Percentiles rank a stretch among this genome's conserved stretches.
phyloP scores from a whole-genome alignment of 2,888 invertebrate genomes.

The Callyntrura guangdongensis region DNA sequence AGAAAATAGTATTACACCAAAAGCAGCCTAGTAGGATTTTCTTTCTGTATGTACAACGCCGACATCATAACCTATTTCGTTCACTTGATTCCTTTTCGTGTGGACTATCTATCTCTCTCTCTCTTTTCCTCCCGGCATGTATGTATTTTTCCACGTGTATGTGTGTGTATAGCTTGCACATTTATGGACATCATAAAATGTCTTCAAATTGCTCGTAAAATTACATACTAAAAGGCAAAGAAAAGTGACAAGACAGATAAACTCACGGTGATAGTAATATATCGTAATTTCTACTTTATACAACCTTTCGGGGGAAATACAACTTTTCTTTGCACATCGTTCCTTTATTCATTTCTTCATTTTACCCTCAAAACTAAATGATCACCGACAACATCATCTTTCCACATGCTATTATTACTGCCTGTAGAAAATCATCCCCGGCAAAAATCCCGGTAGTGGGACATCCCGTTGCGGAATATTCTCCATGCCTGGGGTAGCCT shows the following conservation, averaged over 20 bases:
- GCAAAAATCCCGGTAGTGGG: background rate
- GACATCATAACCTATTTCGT: background rate
- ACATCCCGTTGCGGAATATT: background rate
- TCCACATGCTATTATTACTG: background rate
- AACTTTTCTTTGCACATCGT: background rate
- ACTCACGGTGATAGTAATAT: background rate
- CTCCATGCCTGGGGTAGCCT: background rate
- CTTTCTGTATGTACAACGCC: background rate
- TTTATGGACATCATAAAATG: constrained; percentile 63
- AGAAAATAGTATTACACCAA: constrained; percentile 24
- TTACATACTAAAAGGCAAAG: constrained; percentile 54
- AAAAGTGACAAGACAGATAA: constrained; percentile 35
- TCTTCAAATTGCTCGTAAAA: constrained; percentile 77
- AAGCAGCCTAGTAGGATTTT: background rate
- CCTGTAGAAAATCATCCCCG: background rate
- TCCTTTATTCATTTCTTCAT: background rate
- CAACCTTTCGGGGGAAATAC: background rate
- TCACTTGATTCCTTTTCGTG: background rate
- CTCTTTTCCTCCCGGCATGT: background rate
- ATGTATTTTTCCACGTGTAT: too few species aligned
- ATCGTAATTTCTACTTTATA: background rate
- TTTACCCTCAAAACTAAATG: background rate
- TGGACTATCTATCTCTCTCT: constrained; percentile 19
- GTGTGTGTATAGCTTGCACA: background rate
- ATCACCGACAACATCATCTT: background rate